These are phyloP conservation scores for Adelphocoris suturalis DNA, from an alignment of 2,888 invertebrate genomes.

Conservation along the genomic window DNA sequence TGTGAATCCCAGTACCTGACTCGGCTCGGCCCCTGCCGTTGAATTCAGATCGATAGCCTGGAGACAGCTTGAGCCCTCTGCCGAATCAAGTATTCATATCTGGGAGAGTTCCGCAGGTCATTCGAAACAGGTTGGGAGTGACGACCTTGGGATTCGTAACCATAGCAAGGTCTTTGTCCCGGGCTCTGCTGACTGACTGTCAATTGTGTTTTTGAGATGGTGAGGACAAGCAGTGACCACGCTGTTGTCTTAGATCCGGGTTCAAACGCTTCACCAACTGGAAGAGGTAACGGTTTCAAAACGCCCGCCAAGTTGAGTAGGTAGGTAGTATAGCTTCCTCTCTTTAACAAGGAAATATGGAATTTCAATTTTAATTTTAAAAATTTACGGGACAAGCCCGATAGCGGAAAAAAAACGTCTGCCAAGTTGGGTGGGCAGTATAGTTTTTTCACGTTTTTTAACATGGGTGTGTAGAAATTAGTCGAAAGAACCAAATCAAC, in stretches of 20 bases:
- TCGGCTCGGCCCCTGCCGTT: not conserved
- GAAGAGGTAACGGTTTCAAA: not conserved
- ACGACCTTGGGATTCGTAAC: slow-evolving; percentile 62
- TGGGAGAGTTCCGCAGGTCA: slow-evolving; percentile 39
- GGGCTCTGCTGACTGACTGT: slow-evolving; percentile 40
- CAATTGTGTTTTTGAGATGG: slow-evolving; percentile 16
- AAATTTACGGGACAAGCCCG: too few species aligned
- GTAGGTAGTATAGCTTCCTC: too few species aligned
- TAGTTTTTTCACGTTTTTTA: too few species aligned
- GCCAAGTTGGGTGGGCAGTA: too few species aligned
- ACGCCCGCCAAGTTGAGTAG: too few species aligned
- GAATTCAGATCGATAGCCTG: slow-evolving; percentile 30
- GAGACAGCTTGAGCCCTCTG: not conserved
- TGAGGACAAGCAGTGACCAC: not conserved
- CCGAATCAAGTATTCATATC: slow-evolving; percentile 49
- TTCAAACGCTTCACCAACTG: slow-evolving; percentile 46
- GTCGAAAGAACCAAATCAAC: too few species aligned
- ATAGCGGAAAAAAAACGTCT: too few species aligned
- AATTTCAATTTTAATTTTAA: too few species aligned
- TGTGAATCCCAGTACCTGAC: slow-evolving; percentile 50
- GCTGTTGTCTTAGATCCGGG: slow-evolving; percentile 66
- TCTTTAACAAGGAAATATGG: too few species aligned
- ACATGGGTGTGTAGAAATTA: too few species aligned
- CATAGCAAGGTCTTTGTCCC: slow-evolving; percentile 66
- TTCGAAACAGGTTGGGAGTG: slow-evolving; percentile 45